Base-by-base conservation (phyloP, 2,797 vertebrate species). In the Avahi laniger region DNA sequence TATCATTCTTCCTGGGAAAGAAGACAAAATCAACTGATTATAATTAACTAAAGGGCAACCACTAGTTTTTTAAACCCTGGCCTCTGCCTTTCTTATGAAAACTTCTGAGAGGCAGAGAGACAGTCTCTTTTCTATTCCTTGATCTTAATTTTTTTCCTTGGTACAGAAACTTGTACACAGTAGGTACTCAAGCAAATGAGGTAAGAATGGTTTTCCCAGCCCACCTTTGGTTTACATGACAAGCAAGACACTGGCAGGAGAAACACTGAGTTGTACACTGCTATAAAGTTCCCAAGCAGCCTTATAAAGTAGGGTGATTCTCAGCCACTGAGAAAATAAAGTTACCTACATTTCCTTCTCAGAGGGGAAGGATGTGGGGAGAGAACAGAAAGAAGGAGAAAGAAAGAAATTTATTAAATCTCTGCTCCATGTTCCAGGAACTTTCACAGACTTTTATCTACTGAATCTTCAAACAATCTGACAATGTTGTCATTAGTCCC, bases 1-100 rank as follows among this genome's bases (percentile, higher is more conserved):
- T 50, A 63, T 54, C 75, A 22, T 88, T 78, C 50, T 59, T 85
- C 30, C 88, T 48, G 2, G 28, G 52, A 65, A 81, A 43, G 43
- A 95, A 76, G 69, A 90, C 57, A 81, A 87, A 93, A 57, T 24
- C n/a, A 50, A 26, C 52, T 81, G 52, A 63, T 85, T 91, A 75
- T 33, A 69, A 92, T 88, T 54, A 93, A n/a, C 54, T 72, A 63
- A 92, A 92, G 52, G 41, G 13, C 54, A 90, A 26, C 50, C 70
- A 78, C 63, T 73, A 41, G 57, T 54, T 93, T 88, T 89, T 84
- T 43, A 92, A 87, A 72, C 33, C 15, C 59, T 78, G 22, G 20
- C 54, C 33, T 67, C 59, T 73, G 46, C 18, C 38, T 83, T 91
- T 48, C 38, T 50, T 65, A 38, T 35, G 20, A 85, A 89, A 89